Percentiles rank a stretch among this genome's conserved stretches.
These are phyloP conservation scores for Synanceia verrucosa DNA, from an alignment of 2,797 vertebrate species.

Conservation along the genomic window DNA sequence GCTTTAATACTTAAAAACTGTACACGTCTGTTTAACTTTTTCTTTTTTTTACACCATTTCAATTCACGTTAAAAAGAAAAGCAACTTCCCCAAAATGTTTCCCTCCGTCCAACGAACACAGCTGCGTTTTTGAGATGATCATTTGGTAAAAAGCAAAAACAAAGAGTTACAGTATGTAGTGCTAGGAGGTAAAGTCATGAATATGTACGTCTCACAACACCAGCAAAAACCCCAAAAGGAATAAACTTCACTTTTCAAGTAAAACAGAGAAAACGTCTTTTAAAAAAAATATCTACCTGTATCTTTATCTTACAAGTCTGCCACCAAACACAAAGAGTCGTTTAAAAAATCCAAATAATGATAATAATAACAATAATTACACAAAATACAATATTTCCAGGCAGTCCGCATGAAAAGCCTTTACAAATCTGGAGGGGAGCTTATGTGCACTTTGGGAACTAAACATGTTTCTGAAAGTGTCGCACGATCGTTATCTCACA, in stretches of 20 bases:
- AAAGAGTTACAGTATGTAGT: slow-evolving; percentile 45
- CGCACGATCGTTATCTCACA: slow-evolving; percentile 4
- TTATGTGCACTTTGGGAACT: slow-evolving; percentile 18
- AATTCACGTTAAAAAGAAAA: slow-evolving; percentile 39
- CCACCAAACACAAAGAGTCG: slow-evolving; percentile 64
- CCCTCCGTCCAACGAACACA: slow-evolving; percentile 3
- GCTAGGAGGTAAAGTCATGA: slow-evolving; percentile 51
- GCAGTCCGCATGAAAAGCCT: slow-evolving; percentile 42
- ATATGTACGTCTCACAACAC: slow-evolving; percentile 21
- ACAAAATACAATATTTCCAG: slow-evolving; percentile 51
- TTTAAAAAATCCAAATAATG: slow-evolving; percentile 55
- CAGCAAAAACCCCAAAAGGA: slow-evolving; percentile 41
- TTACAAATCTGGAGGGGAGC: slow-evolving; percentile 30
- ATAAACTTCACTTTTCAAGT: slow-evolving; percentile 71
- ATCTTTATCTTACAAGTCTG: slow-evolving; percentile 59
- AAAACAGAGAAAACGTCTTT: slow-evolving; percentile 51
- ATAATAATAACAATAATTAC: slow-evolving; percentile 34
- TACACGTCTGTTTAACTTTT: slow-evolving; percentile 48
- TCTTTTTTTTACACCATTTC: slow-evolving; percentile 40
- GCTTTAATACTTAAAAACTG: slow-evolving; percentile 71
- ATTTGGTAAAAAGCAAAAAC: slow-evolving; percentile 54
- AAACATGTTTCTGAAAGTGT: neutral
- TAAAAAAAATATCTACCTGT: slow-evolving; percentile 51
- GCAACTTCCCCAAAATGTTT: slow-evolving; percentile 6
- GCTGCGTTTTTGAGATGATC: slow-evolving; percentile 24